Percentiles rank a stretch among this genome's conserved stretches.
Conservation (phyloP, 2,113 vertebrate species). For the Acrocephalus arundinaceus region DNA sequence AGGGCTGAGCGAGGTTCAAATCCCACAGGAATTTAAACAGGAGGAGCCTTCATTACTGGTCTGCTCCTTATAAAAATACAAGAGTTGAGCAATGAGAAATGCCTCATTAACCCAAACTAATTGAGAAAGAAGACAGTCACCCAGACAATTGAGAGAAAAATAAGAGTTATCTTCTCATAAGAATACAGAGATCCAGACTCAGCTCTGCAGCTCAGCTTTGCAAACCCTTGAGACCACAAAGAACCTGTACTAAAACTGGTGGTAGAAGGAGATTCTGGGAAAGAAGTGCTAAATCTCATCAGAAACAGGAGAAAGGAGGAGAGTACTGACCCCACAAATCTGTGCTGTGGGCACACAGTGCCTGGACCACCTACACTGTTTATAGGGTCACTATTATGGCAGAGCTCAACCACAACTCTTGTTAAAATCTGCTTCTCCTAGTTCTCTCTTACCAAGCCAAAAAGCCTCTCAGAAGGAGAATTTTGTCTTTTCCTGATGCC, state of each 20-base stretch:
- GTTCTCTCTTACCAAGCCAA: background rate
- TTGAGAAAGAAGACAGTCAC: background rate
- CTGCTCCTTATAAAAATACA: background rate
- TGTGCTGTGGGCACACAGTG: background rate
- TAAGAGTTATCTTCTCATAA: background rate
- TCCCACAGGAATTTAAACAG: background rate
- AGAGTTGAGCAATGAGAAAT: background rate
- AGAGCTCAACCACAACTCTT: background rate
- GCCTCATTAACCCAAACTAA: background rate
- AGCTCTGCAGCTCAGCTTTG: background rate
- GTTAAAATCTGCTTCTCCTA: background rate
- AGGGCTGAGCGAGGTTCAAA: background rate
- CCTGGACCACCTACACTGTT: background rate
- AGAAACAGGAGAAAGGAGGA: background rate
- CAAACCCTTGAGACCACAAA: background rate
- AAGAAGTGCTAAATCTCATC: background rate
- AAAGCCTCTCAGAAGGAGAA: background rate
- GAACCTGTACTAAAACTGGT: background rate
- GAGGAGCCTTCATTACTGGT: background rate
- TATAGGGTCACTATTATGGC: background rate
- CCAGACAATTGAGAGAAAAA: background rate
- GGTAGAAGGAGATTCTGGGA: background rate
- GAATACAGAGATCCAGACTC: background rate
- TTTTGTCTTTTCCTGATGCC: constrained; percentile 8
- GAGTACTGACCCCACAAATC: background rate